Base-by-base conservation (phyloP, 2,797 vertebrate genomes). In the Hoplostethus atlanticus region DNA sequence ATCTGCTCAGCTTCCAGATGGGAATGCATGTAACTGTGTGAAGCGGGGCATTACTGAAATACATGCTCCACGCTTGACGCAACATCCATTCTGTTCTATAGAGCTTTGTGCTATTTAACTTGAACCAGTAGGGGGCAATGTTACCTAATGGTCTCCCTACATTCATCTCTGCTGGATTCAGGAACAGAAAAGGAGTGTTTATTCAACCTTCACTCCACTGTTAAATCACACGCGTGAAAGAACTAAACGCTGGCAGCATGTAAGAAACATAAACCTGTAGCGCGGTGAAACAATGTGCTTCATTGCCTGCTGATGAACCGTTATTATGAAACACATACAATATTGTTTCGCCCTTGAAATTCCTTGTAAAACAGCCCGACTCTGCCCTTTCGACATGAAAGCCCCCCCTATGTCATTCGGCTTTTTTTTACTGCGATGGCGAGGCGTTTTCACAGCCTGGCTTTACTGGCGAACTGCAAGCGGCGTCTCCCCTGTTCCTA, bases 121-220 rank as follows among this genome's bases (percentile, higher is more conserved):
- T 57, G 1, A n/a, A 64, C 87, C 92, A 89, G 85, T 84, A 89
- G 93, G 81, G 89, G 91, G 83, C 89, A 92, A 71, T 91, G 84
- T 89, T 90, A 54, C 30, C 44, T n/a, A 85, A 62, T 0, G 7
- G n/a, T 13, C 16, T 0, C 21, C 31, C 4, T 60, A 60, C 34
- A 30, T 11, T 10, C 6, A 47, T 58, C 36, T 3, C 10, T n/a
- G 3, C 2, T 21, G 46, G 34, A 12, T 6, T 9, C 38, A 31
- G 40, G 25, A 40, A 44, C 8, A 42, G 15, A 55, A 42, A 50
- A 15, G 5, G 59, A 36, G 34, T 65, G 75, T 81, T 67, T 65
- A 59, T 73, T 75, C 69, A 76, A 67, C 69, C 81, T 78, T 81
- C 62, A 61, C 44, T 17, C 34, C 53, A 60, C 64, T 77, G 73